Conservation (phyloP, 2,888 invertebrate species). For the Drosophila nr. perissopoda region DNA sequence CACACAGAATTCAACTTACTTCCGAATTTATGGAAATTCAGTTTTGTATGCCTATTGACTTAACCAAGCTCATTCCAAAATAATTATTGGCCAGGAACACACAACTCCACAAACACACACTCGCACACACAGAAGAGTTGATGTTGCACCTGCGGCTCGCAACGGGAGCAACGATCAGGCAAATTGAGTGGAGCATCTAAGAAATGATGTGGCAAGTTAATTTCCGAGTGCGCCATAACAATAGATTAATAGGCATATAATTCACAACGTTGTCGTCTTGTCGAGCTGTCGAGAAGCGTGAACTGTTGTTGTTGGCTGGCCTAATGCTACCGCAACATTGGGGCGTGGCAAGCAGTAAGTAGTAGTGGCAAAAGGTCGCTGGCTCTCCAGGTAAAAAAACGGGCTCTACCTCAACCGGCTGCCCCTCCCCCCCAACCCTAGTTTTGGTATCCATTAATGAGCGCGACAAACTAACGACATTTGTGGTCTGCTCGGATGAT, state of each 20-base stretch:
- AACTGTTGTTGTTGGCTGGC: conserved; percentile 25
- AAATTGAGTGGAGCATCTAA: conserved; percentile 31
- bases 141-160: conserved; percentile 46
- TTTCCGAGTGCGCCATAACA: conserved; percentile 58
- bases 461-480: conserved; percentile 74
- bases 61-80: neutral
- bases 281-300: conserved; percentile 44
- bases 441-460: conserved; percentile 63
- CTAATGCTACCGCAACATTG: conserved; percentile 32
- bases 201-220: conserved; percentile 79
- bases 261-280: conserved; percentile 55
- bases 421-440: conserved; percentile 12
- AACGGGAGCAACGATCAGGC: conserved; percentile 39
- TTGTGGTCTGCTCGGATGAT: conserved; percentile 61
- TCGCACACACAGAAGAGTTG: neutral
- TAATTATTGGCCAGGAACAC: neutral
- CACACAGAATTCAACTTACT: neutral
- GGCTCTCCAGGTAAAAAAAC: conserved; percentile 3
- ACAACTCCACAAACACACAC: neutral
- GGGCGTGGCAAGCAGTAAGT: conserved; percentile 24
- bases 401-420: neutral
- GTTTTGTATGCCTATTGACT: neutral
- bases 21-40: neutral
- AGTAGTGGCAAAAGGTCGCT: conserved; percentile 1
- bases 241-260: conserved; percentile 69